Conservation (phyloP, 2,888 invertebrate species). For the Perithous albicinctus region DNA sequence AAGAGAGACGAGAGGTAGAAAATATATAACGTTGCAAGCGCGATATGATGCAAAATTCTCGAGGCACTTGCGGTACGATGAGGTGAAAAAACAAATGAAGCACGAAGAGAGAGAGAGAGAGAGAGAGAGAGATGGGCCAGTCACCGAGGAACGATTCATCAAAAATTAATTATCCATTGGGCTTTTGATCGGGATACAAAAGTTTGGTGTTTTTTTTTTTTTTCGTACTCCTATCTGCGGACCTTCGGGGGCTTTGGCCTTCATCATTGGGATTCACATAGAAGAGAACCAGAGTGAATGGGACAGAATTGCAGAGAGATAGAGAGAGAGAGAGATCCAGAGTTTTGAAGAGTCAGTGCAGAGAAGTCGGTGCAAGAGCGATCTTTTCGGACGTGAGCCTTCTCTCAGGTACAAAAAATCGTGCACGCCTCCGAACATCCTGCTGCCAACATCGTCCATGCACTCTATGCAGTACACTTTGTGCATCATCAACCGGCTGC, state of each 20-base stretch:
- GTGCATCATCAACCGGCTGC: constrained; percentile 44
- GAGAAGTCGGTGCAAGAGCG: constrained; percentile 20
- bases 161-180: constrained; percentile 84
- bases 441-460: constrained; percentile 71
- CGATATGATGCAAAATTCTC: constrained; percentile 41
- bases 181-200: constrained; percentile 79
- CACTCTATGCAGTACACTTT: constrained; percentile 35
- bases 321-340: constrained; percentile 26
- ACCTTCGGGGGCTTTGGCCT: constrained; percentile 30
- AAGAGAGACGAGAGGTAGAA: constrained; percentile 20
- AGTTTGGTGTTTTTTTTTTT: constrained; percentile 75
- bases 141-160: constrained; percentile 82
- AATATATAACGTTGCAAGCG: constrained; percentile 19
- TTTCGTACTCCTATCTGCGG: constrained; percentile 2
- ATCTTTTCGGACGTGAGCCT: constrained; percentile 44
- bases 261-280: constrained; percentile 34
- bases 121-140: no score
- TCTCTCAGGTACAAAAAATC: constrained; percentile 78
- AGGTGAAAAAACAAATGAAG: constrained; percentile 38
- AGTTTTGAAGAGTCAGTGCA: neutral
- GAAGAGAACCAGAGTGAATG: constrained; percentile 41
- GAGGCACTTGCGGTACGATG: constrained; percentile 34
- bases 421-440: constrained; percentile 82
- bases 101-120: no score
- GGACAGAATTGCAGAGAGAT: constrained; percentile 30